Base-by-base conservation (phyloP, 2,113 vertebrate genomes). In the Syngnathus typhle region DNA sequence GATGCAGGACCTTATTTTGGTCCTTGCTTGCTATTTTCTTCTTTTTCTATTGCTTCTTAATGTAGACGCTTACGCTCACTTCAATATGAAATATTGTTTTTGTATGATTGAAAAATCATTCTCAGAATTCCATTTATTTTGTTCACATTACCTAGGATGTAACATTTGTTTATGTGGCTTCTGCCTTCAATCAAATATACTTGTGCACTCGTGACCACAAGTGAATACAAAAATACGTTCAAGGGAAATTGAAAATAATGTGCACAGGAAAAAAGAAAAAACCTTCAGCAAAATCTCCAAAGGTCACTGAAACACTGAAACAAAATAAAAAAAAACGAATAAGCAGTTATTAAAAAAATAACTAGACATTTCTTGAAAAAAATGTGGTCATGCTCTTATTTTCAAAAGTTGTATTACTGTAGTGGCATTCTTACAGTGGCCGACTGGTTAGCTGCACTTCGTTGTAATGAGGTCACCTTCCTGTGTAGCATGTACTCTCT, bases 141-240 rank as follows among this genome's bases (percentile, higher is more conserved):
- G 49, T 52, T 61, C 52, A 67, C 75, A 78, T 81, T 74, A 79
- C 70, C 72, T 67, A 46, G 11, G 15, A 51, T 70, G 69, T 84
- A 68, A 80, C 67, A 66, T 80, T 68, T 52, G 51, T 41, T 47
- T 62, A 73, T 70, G 62, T 71, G 69, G 62, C 70, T 52, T 60
- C 69, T 36, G 39, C 73, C 65, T 83, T 80, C 80, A 74, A 71
- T 79, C 70, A 80, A 80, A 76, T 55, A 51, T 61, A 55, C 74
- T 83, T 70, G 70, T 1, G 64, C 75, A 55, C 62, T 75, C 71
- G 69, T 32, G 68, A 79, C 73, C 77, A 61, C 69, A 72, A 83
- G 80, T 80, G 74, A 71, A 61, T 69, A 6, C 1, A 55, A 55
- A 12, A 55, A 27, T 21, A 55, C 3, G 4, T 52, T n/a, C 19